These are phyloP conservation scores for Sparus aurata DNA, from an alignment of 2,797 vertebrate species.

Conservation along the genomic window DNA sequence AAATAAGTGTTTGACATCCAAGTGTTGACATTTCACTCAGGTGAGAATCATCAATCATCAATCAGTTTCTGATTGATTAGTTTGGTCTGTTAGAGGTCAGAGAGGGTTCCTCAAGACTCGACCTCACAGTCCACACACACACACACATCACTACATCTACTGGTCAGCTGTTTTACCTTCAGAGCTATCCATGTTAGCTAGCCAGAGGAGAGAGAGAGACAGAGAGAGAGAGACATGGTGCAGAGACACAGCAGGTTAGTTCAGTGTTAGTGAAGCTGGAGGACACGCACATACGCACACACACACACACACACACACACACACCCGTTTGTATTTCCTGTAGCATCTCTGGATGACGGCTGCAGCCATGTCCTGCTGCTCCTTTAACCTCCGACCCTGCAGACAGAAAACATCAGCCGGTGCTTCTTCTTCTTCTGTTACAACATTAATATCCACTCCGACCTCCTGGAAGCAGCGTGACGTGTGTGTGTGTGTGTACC, in stretches of 20 bases:
- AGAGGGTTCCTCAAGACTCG: slow-evolving; percentile 61
- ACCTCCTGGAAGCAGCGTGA: background rate
- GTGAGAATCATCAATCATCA: background rate
- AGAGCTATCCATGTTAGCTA: slow-evolving; percentile 97
- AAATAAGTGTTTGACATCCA: background rate
- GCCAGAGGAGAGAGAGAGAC: slow-evolving; percentile 59
- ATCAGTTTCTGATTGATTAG: background rate
- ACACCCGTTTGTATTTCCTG: slow-evolving; percentile 82
- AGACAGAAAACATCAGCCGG: background rate
- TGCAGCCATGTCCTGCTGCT: slow-evolving; percentile 94
- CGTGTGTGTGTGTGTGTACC: slow-evolving; percentile 21
- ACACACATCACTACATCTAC: slow-evolving; percentile 45
- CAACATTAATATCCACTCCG: no score
- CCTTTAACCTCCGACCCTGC: slow-evolving; percentile 92
- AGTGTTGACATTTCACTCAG: background rate
- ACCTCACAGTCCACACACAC: slow-evolving; percentile 44
- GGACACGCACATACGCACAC: slow-evolving; percentile 12
- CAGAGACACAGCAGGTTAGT: slow-evolving; percentile 66
- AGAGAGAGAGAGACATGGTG: slow-evolving; percentile 24
- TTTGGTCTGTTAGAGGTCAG: slow-evolving; percentile 32
- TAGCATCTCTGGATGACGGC: slow-evolving; percentile 94
- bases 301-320: slow-evolving; percentile 23
- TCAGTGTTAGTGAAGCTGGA: slow-evolving; percentile 63
- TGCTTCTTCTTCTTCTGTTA: no score
- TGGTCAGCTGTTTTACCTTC: slow-evolving; percentile 87